These are phyloP conservation scores for Saccostrea glomerata DNA, from an alignment of 1,140 invertebrate genomes.

Conservation along the genomic window DNA sequence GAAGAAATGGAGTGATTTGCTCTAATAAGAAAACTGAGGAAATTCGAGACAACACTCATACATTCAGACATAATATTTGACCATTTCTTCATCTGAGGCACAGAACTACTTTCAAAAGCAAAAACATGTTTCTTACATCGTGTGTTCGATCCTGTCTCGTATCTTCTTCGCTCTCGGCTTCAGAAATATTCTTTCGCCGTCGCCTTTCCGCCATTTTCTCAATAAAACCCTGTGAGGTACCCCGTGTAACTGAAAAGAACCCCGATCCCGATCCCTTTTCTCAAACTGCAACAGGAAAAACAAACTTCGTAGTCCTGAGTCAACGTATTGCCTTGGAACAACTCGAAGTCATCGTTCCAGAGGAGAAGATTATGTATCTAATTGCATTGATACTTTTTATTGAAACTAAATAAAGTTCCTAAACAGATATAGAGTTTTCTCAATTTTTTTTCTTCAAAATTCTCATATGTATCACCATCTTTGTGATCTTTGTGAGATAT, in stretches of 20 bases:
- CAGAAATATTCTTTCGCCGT: background rate
- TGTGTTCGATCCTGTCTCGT: background rate
- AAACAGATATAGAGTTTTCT: no score
- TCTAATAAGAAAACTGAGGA: background rate
- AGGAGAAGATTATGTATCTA: no score
- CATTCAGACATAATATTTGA: background rate
- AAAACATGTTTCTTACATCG: background rate
- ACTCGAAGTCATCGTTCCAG: no score
- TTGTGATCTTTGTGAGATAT: no score
- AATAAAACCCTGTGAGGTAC: background rate
- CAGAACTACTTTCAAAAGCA: background rate
- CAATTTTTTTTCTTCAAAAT: no score
- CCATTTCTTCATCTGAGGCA: background rate
- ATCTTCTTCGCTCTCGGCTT: constrained; percentile 12
- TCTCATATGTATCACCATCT: no score
- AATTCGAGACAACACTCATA: background rate
- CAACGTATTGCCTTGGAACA: no score
- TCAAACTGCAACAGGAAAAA: no score
- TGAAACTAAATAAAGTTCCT: no score
- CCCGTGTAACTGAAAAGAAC: background rate
- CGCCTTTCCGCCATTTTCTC: constrained; percentile 25
- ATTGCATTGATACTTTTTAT: no score
- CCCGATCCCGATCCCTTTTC: constrained; percentile 1
- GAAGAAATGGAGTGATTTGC: no score
- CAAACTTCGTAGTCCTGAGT: no score